A percentile compares a stretch with the other conserved stretches of the same genome.
Conservation (phyloP, 1,140 invertebrate species). For the Platyscapa corneri region DNA sequence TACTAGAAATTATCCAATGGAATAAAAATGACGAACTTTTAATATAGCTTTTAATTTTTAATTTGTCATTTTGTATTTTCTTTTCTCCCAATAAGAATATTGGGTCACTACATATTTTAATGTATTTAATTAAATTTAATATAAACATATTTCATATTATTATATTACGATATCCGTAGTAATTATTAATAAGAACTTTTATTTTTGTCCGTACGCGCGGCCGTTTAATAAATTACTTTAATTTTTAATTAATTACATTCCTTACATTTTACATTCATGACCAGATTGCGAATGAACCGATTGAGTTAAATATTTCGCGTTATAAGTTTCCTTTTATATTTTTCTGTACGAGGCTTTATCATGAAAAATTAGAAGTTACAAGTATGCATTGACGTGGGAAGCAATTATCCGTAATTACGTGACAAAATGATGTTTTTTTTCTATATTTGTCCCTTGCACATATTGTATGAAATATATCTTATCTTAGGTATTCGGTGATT, state of each 20-base stretch:
- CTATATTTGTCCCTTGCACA: not conserved
- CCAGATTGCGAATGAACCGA: not conserved
- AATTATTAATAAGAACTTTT: not conserved
- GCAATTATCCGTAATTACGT: slow-evolving; percentile 17
- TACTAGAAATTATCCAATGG: not conserved
- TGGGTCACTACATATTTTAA: not conserved
- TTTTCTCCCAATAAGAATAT: too few species aligned
- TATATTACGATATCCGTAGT: not conserved
- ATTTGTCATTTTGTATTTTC: too few species aligned
- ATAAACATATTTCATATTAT: not conserved
- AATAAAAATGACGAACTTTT: too few species aligned
- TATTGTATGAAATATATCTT: slow-evolving; percentile 14
- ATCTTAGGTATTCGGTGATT: slow-evolving; percentile 18
- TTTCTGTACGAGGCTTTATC: not conserved
- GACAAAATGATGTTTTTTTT: slow-evolving; percentile 32
- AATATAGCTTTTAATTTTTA: too few species aligned
- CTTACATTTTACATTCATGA: not conserved
- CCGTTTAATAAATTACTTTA: not conserved
- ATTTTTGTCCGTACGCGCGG: not conserved
- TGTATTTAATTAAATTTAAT: not conserved
- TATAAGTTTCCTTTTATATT: not conserved
- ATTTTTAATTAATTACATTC: not conserved
- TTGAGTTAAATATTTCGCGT: not conserved
- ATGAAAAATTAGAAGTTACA: not conserved
- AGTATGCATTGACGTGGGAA: slow-evolving; percentile 14